phyloP scores from a whole-genome alignment of 2,888 invertebrate species.

The Allolobophora icterica region DNA sequence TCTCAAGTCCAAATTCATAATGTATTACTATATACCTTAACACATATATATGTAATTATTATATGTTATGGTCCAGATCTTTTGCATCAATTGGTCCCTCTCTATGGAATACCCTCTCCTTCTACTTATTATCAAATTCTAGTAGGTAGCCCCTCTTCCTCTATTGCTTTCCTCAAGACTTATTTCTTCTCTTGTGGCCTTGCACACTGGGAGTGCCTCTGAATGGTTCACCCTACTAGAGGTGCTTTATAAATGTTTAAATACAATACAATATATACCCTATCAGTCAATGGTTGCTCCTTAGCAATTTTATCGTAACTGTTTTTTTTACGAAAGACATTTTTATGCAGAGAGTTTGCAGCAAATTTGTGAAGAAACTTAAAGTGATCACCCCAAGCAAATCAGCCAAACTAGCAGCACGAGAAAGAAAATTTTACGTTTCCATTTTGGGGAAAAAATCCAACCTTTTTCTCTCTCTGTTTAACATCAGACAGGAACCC shows the following conservation, averaged over 20 bases:
- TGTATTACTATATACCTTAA: background rate
- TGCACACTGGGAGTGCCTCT: no score
- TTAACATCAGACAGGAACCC: conserved; percentile 78
- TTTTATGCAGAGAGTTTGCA: background rate
- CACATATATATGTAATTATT: no score
- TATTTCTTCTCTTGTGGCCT: no score
- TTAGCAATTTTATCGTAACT: background rate
- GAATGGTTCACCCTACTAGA: no score
- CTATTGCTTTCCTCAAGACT: no score
- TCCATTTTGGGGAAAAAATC: background rate
- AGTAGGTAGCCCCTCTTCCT: no score
- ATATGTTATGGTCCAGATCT: no score
- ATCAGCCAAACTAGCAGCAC: background rate
- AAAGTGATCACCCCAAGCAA: background rate
- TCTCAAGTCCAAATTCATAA: background rate
- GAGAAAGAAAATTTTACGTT: background rate
- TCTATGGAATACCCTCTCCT: no score
- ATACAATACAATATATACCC: no score
- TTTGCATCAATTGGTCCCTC: no score
- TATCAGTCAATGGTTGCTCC: background rate
- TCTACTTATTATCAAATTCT: no score
- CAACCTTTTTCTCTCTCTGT: conserved; percentile 72
- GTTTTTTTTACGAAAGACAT: background rate
- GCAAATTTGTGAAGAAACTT: background rate
- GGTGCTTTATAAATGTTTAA: no score